Base-by-base conservation (phyloP, 1,140 invertebrate genomes). In the Orius insidiosus region DNA sequence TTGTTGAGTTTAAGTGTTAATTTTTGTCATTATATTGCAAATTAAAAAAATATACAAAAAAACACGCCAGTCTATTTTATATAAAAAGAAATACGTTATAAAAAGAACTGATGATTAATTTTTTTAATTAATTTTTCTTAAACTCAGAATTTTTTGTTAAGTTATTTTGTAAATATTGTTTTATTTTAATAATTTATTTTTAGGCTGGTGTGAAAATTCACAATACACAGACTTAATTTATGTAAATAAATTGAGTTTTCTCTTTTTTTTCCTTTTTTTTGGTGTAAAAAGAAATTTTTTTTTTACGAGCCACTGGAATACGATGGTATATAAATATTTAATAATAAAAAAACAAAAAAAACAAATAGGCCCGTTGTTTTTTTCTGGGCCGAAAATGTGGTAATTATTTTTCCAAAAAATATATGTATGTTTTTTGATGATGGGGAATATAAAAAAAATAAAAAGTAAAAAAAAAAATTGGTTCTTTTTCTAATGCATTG, bases 351-450 rank as follows among this genome's bases (percentile, higher is more conserved):
- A 11, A 36, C 14, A n/a, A n/a, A n/a, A n/a, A n/a, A n/a, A n/a
- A n/a, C n/a, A n/a, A n/a, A n/a, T n/a, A n/a, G 14, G 35, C 14
- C 14, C n/a, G 35, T n/a, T 36, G 14, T 15, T 11, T 36, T 36
- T 36, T 15, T 30, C 41, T 36, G 35, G n/a, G n/a, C 35, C 14
- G n/a, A 52, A 50, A 45, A 35, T 49, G 47, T 49, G 47, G 41
- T 49, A 16, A 18, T 49, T 48, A 39, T 40, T 48, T 48, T 42
- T 42, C 46, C 46, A 48, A 40, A 48, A 39, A 42, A 10, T n/a
- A 40, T 43, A 43, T 43, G 30, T 43, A 43, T 43, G 41, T 43
- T 43, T 43, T n/a, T 43, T 31, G 41, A 43, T 15, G 41, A 31
- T 30, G 24, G 41, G 41, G 16, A n/a, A 40, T 24, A 24, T 24